These are phyloP conservation scores for Passer montanus DNA, from an alignment of 2,113 vertebrate species.

Conservation along the genomic window DNA sequence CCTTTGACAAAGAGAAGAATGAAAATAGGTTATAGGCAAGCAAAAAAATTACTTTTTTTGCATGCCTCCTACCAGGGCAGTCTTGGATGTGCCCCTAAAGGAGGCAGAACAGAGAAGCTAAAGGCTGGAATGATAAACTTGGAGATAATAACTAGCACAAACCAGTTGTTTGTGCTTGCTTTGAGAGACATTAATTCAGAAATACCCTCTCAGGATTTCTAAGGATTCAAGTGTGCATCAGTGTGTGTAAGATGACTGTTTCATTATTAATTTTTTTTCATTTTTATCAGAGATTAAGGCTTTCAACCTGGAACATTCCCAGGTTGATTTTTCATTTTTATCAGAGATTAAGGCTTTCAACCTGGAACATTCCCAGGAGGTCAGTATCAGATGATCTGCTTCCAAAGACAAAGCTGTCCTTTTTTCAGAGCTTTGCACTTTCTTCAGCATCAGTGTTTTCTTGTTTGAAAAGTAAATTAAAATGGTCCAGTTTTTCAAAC, in stretches of 20 bases:
- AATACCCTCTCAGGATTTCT: neutral
- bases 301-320: neutral
- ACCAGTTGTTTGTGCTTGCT: rapidly evolving
- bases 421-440: neutral
- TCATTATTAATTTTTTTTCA: rapidly evolving
- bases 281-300: neutral
- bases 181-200: neutral
- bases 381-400: neutral
- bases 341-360: neutral
- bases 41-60: neutral
- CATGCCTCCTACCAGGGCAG: rapidly evolving
- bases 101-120: neutral
- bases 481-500: neutral
- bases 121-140: neutral
- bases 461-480: neutral
- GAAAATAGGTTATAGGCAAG: neutral
- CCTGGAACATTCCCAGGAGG: neutral
- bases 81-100: neutral
- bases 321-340: neutral
- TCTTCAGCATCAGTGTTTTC: neutral
- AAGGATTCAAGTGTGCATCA: neutral
- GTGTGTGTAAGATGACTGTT: neutral
- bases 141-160: neutral
- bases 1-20: neutral
- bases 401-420: neutral